phyloP scores from a whole-genome alignment of 2,888 invertebrate genomes.

The Pachliopta kotzebuea region DNA sequence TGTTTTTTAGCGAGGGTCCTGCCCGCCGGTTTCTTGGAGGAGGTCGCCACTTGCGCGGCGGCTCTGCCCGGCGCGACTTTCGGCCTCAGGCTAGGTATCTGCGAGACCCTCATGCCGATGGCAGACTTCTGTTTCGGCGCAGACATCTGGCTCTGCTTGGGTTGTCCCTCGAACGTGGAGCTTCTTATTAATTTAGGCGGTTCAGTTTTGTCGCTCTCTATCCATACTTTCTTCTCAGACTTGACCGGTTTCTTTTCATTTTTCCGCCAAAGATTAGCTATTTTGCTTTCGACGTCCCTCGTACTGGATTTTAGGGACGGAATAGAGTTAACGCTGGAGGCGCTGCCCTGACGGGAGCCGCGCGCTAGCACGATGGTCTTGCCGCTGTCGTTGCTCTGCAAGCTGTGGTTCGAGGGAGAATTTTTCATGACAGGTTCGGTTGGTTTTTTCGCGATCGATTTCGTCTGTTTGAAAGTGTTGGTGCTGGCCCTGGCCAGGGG shows the following conservation, averaged over 20 bases:
- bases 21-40: constrained; percentile 49
- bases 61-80: constrained; percentile 50
- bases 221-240: constrained; percentile 82
- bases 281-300: constrained; percentile 88
- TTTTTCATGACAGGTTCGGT: constrained; percentile 63
- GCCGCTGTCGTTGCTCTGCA: constrained; percentile 76
- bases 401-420: constrained; percentile 79
- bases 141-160: constrained; percentile 55
- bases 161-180: constrained; percentile 83
- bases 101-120: constrained; percentile 68
- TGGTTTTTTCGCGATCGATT: constrained; percentile 42
- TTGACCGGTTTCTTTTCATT: constrained; percentile 83
- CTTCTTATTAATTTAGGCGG: constrained; percentile 79
- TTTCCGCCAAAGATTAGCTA: constrained; percentile 89
- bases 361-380: constrained; percentile 66
- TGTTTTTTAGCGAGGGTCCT: constrained; percentile 60
- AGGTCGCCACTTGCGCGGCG: constrained; percentile 37
- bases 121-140: constrained; percentile 74
- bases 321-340: constrained; percentile 82
- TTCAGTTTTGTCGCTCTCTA: constrained; percentile 65
- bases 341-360: constrained; percentile 63
- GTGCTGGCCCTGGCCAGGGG: constrained; percentile 46
- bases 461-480: constrained; percentile 40
- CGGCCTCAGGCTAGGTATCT: constrained; percentile 66
- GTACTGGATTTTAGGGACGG: constrained; percentile 74